phyloP scores from a whole-genome alignment of 2,113 vertebrate genomes.

The Hoplias malabaricus region DNA sequence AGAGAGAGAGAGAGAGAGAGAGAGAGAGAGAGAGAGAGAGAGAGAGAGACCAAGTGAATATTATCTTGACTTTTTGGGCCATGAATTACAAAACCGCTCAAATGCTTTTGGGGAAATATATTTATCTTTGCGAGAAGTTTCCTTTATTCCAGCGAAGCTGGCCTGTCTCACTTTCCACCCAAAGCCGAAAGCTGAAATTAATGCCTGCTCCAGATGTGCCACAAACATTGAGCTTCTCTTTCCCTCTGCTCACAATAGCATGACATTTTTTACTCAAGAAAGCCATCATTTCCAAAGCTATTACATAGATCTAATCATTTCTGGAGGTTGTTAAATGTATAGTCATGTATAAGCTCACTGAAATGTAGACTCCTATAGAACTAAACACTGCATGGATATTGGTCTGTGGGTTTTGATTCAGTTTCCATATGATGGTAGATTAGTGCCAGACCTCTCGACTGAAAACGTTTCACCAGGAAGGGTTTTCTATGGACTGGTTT shows the following conservation, averaged over 20 bases:
- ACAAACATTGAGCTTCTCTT: constrained; percentile 46
- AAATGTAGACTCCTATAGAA: not conserved
- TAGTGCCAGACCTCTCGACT: not conserved
- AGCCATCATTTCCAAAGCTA: not conserved
- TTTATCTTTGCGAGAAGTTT: constrained; percentile 37
- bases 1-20: constrained; percentile 19
- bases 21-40: constrained; percentile 10
- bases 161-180: constrained; percentile 49
- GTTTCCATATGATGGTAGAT: not conserved
- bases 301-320: constrained; percentile 46
- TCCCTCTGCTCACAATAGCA: constrained; percentile 21
- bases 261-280: constrained; percentile 24
- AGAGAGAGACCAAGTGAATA: constrained; percentile 9
- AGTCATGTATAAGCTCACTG: not conserved
- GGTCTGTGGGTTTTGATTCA: not conserved
- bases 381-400: not conserved
- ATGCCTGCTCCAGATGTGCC: constrained; percentile 49
- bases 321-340: constrained; percentile 18
- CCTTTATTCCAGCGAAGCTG: constrained; percentile 40
- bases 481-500: not conserved
- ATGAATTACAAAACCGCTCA: constrained; percentile 27
- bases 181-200: constrained; percentile 39
- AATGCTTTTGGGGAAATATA: constrained; percentile 35
- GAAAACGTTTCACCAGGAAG: not conserved
- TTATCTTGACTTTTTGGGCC: constrained; percentile 32